Evolutionary conservation across 2,888 invertebrate genomes (phyloP).

Genomic region (Drosophila pseudotalamancana): DNA sequence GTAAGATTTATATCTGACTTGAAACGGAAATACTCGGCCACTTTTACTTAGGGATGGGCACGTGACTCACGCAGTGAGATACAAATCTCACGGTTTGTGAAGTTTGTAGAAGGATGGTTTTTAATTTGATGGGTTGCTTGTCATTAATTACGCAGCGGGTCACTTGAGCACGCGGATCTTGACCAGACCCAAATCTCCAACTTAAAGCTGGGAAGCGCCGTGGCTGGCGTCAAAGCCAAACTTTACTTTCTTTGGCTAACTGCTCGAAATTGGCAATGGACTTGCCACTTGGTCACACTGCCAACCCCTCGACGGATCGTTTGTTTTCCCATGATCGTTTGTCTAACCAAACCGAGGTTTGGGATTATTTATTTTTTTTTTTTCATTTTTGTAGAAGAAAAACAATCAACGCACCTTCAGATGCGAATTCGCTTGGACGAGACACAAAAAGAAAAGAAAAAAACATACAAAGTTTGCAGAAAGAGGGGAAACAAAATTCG

Average conservation of each 20-base stretch:
- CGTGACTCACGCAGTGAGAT: neutral
- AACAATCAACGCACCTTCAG: constrained; percentile 74
- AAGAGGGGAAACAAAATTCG: constrained; percentile 32
- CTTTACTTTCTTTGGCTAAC: constrained; percentile 66
- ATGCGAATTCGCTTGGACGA: constrained; percentile 69
- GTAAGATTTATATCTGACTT: no score
- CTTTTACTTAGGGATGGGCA: neutral
- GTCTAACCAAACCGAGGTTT: constrained; percentile 57
- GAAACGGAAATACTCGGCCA: no score
- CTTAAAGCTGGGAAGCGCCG: constrained; percentile 3
- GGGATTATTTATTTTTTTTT: constrained; percentile 10
- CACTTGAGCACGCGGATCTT: constrained; percentile 67
- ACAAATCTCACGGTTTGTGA: neutral
- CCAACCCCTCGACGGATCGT: constrained; percentile 11
- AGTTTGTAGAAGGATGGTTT: constrained; percentile 30
- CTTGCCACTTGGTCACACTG: constrained; percentile 32
- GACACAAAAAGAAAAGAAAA: constrained; percentile 34
- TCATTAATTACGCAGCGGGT: constrained; percentile 75
- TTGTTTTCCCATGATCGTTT: constrained; percentile 72
- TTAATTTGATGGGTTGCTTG: constrained; percentile 35
- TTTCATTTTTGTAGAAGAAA: constrained; percentile 40
- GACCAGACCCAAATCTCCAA: constrained; percentile 1
- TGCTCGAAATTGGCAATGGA: constrained; percentile 70
- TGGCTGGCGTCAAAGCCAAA: constrained; percentile 29
- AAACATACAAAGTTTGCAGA: no score